Evolutionary conservation across 1,140 invertebrate species (phyloP).

Genomic region (Meloidogyne floridensis): DNA sequence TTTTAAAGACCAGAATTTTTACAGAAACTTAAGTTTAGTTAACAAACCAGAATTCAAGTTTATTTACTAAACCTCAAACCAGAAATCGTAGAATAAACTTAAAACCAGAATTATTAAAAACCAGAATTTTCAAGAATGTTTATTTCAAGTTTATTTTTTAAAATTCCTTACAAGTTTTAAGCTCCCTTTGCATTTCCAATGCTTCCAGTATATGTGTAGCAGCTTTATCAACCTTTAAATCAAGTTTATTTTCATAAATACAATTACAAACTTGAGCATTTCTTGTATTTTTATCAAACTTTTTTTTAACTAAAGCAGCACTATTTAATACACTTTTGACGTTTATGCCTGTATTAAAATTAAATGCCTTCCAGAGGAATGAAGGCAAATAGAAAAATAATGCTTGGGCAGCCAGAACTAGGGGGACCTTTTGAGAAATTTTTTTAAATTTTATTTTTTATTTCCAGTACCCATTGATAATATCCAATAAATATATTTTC

Average conservation of each 20-base stretch:
- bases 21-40: too few relatives aligned
- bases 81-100: too few relatives aligned
- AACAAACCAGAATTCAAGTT: too few relatives aligned
- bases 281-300: slow-evolving; percentile 54
- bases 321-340: slow-evolving; percentile 62
- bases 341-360: slow-evolving; percentile 61
- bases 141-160: background rate
- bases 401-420: slow-evolving; percentile 60
- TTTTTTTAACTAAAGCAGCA: slow-evolving; percentile 61
- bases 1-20: too few relatives aligned
- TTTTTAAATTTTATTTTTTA: background rate
- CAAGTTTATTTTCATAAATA: background rate
- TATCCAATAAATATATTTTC: slow-evolving; percentile 64
- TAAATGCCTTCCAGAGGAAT: slow-evolving; percentile 61
- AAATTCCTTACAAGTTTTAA: slow-evolving; percentile 42
- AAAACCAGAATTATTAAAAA: too few relatives aligned
- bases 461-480: slow-evolving; percentile 68
- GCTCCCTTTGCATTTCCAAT: slow-evolving; percentile 61
- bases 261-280: slow-evolving; percentile 47
- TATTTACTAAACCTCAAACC: too few relatives aligned
- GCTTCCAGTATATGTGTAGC: slow-evolving; percentile 55
- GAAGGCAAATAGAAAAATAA: slow-evolving; percentile 63
- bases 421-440: slow-evolving; percentile 30
- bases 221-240: background rate
- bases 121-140: background rate